Base-by-base conservation (phyloP, 2,888 invertebrate species). In the Thecocarcelia acutangulata region DNA sequence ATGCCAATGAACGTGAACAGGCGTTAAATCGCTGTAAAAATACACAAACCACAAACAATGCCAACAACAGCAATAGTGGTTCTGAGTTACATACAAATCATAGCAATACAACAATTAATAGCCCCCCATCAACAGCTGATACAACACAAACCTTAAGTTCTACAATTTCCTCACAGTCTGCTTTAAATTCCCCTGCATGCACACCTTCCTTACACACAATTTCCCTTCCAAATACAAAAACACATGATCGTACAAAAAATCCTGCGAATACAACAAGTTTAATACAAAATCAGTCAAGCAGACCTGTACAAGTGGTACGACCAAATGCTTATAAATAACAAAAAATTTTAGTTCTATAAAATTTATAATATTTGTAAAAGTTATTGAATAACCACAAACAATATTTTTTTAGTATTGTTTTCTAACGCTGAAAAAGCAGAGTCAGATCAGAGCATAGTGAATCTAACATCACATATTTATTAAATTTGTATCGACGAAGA, bases 1-100 rank as follows among this genome's bases (percentile, higher is more conserved):
- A 97, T 91, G 94, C 95, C 0, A 93, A 93, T 82, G 97, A 97
- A 91, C 92, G 96, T 85, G 95, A 94, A 87, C 93, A 94, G 87
- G 96, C 96, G 48, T 83, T 90, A 13, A 87, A 87, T 85, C 87
- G 89, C 56, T 87, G 86, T 73, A 87, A 86, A 84, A 80, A 81
- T 56, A 56, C 69, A 42, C 78, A 74, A 59, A 70, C 70, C 63
- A 63, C 81, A 42, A 76, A 66, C 68, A 80, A 74, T 54, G 48
- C 70, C 17, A 83, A 72, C 52, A 80, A 61, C 6, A 80, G 44
- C 24, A 83, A 72, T 37, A 50, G 42, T 37, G 21, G 1, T 37
- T 37, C 13, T 1, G 13, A 54, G 6, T 17, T 61, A 46, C 72
- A 68, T 59, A 37, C 37, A 5, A 63, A 69, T 58, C 78, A 63